Percentiles rank a stretch among this genome's conserved stretches.
Evolutionary conservation across 2,888 invertebrate genomes (phyloP).

Genomic region (Drosophila acutilabella): DNA sequence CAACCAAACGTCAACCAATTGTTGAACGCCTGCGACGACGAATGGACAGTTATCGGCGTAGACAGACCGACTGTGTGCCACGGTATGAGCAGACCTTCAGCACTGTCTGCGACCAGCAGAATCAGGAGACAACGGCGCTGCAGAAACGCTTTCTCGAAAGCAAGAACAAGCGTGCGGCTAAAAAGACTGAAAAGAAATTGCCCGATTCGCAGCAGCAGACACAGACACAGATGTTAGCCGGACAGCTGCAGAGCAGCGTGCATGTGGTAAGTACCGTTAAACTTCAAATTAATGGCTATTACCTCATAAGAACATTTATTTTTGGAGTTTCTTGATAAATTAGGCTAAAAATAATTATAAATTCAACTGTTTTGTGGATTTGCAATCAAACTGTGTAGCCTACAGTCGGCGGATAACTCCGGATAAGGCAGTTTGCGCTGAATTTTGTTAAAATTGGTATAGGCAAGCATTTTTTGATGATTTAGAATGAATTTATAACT

Average conservation of each 20-base stretch:
- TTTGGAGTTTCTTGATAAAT: background rate
- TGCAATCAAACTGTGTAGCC: no score
- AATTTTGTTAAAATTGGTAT: background rate
- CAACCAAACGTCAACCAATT: conserved; percentile 93
- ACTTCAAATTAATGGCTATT: background rate
- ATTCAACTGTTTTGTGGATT: no score
- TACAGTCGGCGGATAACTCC: background rate
- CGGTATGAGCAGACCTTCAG: conserved; percentile 95
- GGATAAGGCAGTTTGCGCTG: background rate
- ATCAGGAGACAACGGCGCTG: conserved; percentile 94
- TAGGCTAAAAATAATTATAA: background rate
- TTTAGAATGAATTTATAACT: no score
- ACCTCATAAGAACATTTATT: background rate
- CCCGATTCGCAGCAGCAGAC: conserved; percentile 79
- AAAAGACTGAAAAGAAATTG: conserved; percentile 90
- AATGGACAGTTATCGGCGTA: conserved; percentile 93
- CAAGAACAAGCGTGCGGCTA: conserved; percentile 94
- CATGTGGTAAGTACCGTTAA: conserved; percentile 88
- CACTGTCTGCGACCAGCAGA: conserved; percentile 95
- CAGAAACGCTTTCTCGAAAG: conserved; percentile 96
- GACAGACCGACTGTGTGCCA: conserved; percentile 94
- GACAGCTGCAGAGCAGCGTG: conserved; percentile 89
- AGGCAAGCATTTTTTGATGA: no score
- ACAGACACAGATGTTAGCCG: conserved; percentile 83
- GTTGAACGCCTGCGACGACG: conserved; percentile 94